Conservation (phyloP, 2,797 vertebrate species). For the Catamblyrhynchus diadema region DNA sequence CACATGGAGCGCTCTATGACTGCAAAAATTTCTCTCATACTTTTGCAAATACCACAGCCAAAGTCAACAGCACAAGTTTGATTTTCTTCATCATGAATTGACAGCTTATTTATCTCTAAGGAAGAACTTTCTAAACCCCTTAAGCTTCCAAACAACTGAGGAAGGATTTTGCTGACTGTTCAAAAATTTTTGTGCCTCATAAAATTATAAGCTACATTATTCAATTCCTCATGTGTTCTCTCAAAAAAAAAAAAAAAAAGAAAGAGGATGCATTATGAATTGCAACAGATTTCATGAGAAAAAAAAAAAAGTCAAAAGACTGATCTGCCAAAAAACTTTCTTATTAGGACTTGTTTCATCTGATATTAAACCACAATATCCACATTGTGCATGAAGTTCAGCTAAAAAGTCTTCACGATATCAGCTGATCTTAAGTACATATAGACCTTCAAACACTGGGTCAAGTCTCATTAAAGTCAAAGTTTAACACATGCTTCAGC, state of each 20-base stretch:
- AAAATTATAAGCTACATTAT: conserved; percentile 62
- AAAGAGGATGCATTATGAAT: conserved; percentile 3
- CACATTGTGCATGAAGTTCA: neutral
- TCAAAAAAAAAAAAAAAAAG: neutral
- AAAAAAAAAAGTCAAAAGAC: neutral
- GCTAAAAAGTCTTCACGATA: neutral
- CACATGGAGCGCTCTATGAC: conserved; percentile 72
- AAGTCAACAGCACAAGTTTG: conserved; percentile 79
- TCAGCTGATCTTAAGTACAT: conserved; percentile 15
- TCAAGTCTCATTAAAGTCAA: conserved; percentile 27
- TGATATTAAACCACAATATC: conserved; percentile 7
- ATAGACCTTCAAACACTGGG: neutral
- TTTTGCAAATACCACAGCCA: conserved; percentile 72
- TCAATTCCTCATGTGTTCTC: neutral
- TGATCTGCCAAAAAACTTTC: neutral
- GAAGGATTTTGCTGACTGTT: conserved; percentile 86
- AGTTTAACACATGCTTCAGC: conserved; percentile 8
- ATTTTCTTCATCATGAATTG: conserved; percentile 82
- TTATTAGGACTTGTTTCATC: neutral
- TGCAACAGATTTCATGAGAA: conserved; percentile 23
- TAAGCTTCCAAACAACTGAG: conserved; percentile 77
- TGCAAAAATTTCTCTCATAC: conserved; percentile 78
- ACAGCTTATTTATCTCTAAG: conserved; percentile 84
- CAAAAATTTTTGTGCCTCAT: conserved; percentile 79
- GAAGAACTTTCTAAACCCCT: conserved; percentile 78